phyloP scores from a whole-genome alignment of 1,140 invertebrate species.

The Drosophila parabipectinata region DNA sequence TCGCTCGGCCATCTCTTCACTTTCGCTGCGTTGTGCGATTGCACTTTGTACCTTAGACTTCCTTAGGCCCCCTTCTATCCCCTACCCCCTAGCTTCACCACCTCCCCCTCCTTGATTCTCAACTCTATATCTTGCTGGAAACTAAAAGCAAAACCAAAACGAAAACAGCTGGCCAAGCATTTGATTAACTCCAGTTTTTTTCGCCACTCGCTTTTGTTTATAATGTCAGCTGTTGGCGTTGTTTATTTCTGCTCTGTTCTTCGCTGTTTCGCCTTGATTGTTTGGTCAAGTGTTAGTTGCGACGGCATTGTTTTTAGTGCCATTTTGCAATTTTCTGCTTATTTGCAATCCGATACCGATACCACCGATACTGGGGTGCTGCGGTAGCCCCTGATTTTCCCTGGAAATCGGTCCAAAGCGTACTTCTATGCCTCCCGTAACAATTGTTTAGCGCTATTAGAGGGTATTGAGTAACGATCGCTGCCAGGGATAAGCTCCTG shows the following conservation, averaged over 20 bases:
- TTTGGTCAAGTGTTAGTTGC: slow-evolving; percentile 34
- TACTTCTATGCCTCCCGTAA: neutral
- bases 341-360: slow-evolving; percentile 22
- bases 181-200: slow-evolving; percentile 56
- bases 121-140: neutral
- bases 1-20: slow-evolving; percentile 42
- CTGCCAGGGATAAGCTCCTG: neutral
- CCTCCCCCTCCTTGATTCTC: slow-evolving; percentile 47
- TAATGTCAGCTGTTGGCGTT: slow-evolving; percentile 56
- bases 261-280: slow-evolving; percentile 26
- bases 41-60: slow-evolving; percentile 76
- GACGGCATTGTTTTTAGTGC: slow-evolving; percentile 2
- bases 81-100: too few species aligned
- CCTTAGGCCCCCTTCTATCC: too few species aligned
- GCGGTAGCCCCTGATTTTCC: slow-evolving; percentile 13
- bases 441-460: slow-evolving; percentile 5
- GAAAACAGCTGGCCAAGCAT: slow-evolving; percentile 59
- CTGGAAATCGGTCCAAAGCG: neutral
- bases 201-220: slow-evolving; percentile 47
- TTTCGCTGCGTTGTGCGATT: slow-evolving; percentile 64
- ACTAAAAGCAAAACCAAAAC: slow-evolving; percentile 9
- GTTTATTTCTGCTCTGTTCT: slow-evolving; percentile 28
- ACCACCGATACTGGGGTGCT: slow-evolving; percentile 8
- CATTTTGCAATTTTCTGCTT: slow-evolving; percentile 29
- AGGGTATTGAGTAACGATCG: slow-evolving; percentile 8